These are phyloP conservation scores for Mirza zaza DNA, from an alignment of 2,113 vertebrate species.

Conservation along the genomic window DNA sequence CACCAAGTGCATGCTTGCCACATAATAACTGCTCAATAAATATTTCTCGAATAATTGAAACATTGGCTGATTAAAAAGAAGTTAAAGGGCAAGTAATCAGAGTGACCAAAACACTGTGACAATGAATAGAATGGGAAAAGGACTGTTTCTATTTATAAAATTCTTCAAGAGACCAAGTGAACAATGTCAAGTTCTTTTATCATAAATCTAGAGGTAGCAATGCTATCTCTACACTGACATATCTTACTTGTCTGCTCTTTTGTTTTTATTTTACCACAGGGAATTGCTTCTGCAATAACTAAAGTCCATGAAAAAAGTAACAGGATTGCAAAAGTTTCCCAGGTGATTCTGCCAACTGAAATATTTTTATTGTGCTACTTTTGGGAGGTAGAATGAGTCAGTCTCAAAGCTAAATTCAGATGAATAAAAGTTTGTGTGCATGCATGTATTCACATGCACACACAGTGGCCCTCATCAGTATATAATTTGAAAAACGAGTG, in stretches of 20 bases:
- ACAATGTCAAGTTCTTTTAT: not conserved
- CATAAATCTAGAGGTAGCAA: not conserved
- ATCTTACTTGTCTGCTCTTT: not conserved
- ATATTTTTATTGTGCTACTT: not conserved
- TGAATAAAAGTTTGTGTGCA: not conserved
- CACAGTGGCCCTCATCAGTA: not conserved
- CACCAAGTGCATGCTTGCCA: not conserved
- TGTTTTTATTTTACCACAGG: not conserved
- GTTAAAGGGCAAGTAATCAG: not conserved
- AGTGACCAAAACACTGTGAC: not conserved
- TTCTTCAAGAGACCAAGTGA: not conserved
- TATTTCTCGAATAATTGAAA: not conserved
- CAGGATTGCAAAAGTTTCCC: not conserved
- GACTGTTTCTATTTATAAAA: not conserved
- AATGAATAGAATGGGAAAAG: not conserved
- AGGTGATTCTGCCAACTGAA: not conserved
- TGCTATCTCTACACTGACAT: not conserved
- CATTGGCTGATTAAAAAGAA: not conserved
- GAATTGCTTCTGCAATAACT: not conserved
- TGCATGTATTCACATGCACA: not conserved
- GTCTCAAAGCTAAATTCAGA: constrained; percentile 6
- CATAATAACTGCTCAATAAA: not conserved
- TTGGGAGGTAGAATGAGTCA: not conserved
- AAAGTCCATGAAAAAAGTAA: constrained; percentile 10
- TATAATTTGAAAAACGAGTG: constrained; percentile 45